Evolutionary conservation across 2,888 invertebrate species (phyloP).

Genomic region (Carterocephalus palaemon): DNA sequence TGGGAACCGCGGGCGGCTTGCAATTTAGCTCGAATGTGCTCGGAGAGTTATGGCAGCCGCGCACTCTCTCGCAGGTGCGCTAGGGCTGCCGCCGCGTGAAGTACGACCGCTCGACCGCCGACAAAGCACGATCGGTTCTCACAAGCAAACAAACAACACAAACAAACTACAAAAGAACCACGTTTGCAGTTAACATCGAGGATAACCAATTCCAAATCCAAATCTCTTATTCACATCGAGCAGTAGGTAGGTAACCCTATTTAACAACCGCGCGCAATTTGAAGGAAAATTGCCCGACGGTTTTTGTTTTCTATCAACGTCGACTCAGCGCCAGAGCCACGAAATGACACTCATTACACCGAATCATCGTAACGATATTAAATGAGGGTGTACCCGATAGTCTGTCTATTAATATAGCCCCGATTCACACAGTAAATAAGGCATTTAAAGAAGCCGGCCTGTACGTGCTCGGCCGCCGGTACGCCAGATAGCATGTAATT

Average conservation of each 20-base stretch:
- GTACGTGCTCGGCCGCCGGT: constrained; percentile 55
- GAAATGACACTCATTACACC: constrained; percentile 67
- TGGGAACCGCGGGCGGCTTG: constrained; percentile 61
- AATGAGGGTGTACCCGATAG: constrained; percentile 70
- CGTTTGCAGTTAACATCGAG: not conserved
- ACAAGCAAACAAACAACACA: constrained; percentile 9
- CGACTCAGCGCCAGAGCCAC: constrained; percentile 35
- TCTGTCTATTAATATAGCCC: constrained; percentile 75
- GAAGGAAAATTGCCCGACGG: constrained; percentile 51
- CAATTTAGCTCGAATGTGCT: constrained; percentile 66
- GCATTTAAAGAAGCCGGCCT: constrained; percentile 61
- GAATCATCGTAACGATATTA: constrained; percentile 72
- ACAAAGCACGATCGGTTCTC: constrained; percentile 2
- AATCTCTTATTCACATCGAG: too few relatives aligned
- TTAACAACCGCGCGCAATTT: constrained; percentile 41
- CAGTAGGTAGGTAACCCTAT: constrained; percentile 30
- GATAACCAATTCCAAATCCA: too few relatives aligned
- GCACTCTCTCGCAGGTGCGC: constrained; percentile 46
- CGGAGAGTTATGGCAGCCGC: constrained; percentile 69
- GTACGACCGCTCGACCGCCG: constrained; percentile 22
- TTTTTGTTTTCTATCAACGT: constrained; percentile 45
- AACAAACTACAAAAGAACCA: constrained; percentile 8
- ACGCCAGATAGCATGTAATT: constrained; percentile 63
- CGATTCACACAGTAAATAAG: constrained; percentile 76
- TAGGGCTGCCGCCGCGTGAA: constrained; percentile 46